Base-by-base conservation (phyloP, 2,113 vertebrate species). In the Heterotilapia buettikoferi region DNA sequence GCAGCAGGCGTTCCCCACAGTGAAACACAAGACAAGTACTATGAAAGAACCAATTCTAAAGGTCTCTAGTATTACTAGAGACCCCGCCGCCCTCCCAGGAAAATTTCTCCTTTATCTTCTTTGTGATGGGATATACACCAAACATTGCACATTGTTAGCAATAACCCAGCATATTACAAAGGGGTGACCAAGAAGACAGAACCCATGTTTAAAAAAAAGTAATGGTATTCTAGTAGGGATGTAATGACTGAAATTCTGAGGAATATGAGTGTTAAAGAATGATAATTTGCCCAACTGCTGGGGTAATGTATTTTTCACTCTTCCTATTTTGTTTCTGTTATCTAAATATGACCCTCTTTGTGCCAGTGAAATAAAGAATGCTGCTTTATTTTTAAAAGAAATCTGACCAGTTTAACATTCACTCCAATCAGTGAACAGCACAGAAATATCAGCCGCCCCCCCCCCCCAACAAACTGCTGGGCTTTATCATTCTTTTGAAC, bases 171-270 rank as follows among this genome's bases (percentile, higher is more conserved):
- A 66, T 63, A 36, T 63, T 36, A 63, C 18, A 63, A 36, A 59
- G 14, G 0, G 7, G 14, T 59, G 26, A 59, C 14, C 57, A 59
- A 31, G 14, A 59, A 59, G 57, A 18, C 56, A 31, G 56, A 8
- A 14, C 2, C 2, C 54, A 57, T 16, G 54, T 57, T 57, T 57
- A 26, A 29, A 26, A 9, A 0, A 31, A 59, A n/a, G 31, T 63
- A 63, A 36, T 36, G 18, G 0, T 63, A 63, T 12, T 2, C 6
- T 0, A n/a, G 59, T 12, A 63, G 59, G 59, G 11, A 63, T 5
- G 31, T 36, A 36, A 36, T 36, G 59, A 36, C 52, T 21, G 52
- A n/a, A 52, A 52, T 9, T 57, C 54, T 59, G 57, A 31, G 57
- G 7, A 4, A 61, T 59, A 59, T 18, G 8, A 31, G 57, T 19